These are phyloP conservation scores for Leptopterna dolabrata DNA, from an alignment of 2,888 invertebrate species.

Conservation along the genomic window DNA sequence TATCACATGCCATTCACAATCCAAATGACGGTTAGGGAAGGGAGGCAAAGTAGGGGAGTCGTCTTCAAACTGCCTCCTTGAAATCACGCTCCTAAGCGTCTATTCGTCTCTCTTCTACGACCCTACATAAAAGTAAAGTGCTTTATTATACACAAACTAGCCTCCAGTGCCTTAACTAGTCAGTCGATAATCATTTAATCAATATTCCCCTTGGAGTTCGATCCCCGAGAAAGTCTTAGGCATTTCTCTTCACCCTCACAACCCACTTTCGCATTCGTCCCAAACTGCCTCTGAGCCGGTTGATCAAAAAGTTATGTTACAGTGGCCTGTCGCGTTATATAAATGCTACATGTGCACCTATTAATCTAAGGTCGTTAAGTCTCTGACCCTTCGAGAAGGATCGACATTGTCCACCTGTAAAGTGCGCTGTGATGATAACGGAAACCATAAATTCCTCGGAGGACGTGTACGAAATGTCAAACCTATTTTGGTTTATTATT, in stretches of 20 bases:
- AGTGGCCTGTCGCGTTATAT: background rate
- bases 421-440: too few relatives aligned
- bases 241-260: background rate
- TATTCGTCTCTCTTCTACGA: background rate
- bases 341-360: background rate
- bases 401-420: too few relatives aligned
- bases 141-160: conserved; percentile 7
- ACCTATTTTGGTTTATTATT: too few relatives aligned
- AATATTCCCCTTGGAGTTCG: background rate
- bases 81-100: background rate
- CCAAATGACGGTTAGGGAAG: background rate
- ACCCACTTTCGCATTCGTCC: background rate
- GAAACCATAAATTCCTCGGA: too few relatives aligned
- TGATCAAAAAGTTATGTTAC: background rate
- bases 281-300: background rate
- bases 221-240: background rate
- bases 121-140: background rate
- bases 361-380: background rate
- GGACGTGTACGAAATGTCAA: too few relatives aligned
- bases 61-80: background rate
- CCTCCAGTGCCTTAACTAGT: background rate
- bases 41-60: background rate
- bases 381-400: too few relatives aligned
- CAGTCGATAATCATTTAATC: background rate
- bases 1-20: background rate